These are phyloP conservation scores for Leucania comma DNA, from an alignment of 2,888 invertebrate genomes.

Conservation along the genomic window DNA sequence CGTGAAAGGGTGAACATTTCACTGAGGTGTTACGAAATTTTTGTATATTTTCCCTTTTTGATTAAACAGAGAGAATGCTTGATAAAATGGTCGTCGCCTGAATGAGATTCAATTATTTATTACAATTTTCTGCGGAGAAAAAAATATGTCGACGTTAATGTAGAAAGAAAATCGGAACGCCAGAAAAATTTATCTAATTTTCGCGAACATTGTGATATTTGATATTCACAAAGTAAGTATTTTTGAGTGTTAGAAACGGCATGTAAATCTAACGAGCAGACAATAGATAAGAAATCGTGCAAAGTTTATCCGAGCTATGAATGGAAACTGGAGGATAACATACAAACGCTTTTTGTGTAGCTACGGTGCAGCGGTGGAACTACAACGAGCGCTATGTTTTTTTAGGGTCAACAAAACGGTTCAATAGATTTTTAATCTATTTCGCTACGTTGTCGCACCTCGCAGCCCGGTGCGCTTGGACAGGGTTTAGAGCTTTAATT, in stretches of 20 bases:
- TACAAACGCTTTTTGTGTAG: not conserved
- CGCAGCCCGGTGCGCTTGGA: not conserved
- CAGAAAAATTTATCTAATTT: not conserved
- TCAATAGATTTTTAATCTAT: slow-evolving; percentile 16
- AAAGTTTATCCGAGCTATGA: too few relatives aligned
- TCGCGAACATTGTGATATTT: not conserved
- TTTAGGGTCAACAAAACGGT: not conserved
- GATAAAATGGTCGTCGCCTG: slow-evolving; percentile 29
- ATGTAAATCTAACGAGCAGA: not conserved
- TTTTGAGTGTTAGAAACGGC: not conserved
- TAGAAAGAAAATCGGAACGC: slow-evolving; percentile 16
- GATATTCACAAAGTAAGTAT: not conserved
- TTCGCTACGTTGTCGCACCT: too few relatives aligned
- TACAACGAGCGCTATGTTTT: not conserved
- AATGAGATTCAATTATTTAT: slow-evolving; percentile 53
- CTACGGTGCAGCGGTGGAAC: fast-evolving
- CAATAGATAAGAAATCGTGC: not conserved
- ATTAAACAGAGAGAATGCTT: slow-evolving; percentile 39
- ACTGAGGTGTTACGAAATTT: slow-evolving; percentile 20
- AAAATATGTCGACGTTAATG: slow-evolving; percentile 14
- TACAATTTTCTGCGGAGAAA: slow-evolving; percentile 16
- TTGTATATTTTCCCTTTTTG: slow-evolving; percentile 38
- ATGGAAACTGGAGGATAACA: not conserved
- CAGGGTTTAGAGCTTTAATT: not conserved
- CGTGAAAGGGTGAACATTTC: slow-evolving; percentile 44